A percentile compares a stretch with the other conserved stretches of the same genome.
Conservation (phyloP, 2,113 vertebrate species). For the Notarius lentiginosus region DNA sequence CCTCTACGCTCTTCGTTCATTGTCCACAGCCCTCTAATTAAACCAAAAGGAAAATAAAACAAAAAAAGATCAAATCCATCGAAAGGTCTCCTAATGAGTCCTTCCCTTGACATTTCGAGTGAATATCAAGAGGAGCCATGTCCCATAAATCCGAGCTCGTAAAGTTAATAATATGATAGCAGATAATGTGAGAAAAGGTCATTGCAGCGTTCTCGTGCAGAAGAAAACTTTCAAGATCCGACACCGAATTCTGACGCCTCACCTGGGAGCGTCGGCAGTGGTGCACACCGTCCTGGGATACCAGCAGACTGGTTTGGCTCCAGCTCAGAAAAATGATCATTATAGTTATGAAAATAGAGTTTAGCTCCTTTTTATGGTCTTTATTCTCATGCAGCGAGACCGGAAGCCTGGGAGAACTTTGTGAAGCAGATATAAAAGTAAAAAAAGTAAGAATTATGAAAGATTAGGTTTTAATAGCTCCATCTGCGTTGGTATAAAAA, state of each 20-base stretch:
- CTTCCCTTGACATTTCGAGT: constrained; percentile 50
- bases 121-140: constrained; percentile 28
- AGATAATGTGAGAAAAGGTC: constrained; percentile 52
- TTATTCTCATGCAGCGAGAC: not conserved
- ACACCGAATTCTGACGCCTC: constrained; percentile 19
- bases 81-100: constrained; percentile 54
- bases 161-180: constrained; percentile 54
- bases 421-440: not conserved
- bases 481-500: constrained; percentile 33
- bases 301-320: not conserved
- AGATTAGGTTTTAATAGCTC: constrained; percentile 16
- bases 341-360: constrained; percentile 22
- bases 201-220: not conserved
- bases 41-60: constrained; percentile 40
- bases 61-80: constrained; percentile 13
- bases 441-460: not conserved
- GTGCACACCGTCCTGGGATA: constrained; percentile 5
- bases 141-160: constrained; percentile 49
- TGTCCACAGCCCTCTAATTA: constrained; percentile 43
- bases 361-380: not conserved
- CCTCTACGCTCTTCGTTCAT: not conserved
- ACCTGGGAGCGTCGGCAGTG: constrained; percentile 4
- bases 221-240: not conserved
- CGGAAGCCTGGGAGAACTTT: not conserved
- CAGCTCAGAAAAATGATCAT: constrained; percentile 19